A percentile compares a stretch with the other conserved stretches of the same genome.
These are phyloP conservation scores for Romanogobio albipinnatus DNA, from an alignment of 2,113 vertebrate genomes.

Conservation along the genomic window DNA sequence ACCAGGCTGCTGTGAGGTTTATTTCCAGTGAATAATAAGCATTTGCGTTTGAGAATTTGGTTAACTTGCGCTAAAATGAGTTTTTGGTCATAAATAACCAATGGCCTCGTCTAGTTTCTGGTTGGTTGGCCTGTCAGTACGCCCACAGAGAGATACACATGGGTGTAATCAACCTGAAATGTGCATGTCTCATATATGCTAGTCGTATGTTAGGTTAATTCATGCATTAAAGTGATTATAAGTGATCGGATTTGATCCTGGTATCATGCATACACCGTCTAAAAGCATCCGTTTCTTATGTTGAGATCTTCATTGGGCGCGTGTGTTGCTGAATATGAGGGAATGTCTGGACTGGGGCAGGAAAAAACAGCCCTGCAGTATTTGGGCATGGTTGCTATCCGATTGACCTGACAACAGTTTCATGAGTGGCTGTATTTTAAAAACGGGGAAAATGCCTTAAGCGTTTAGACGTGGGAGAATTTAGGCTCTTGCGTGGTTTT, in stretches of 20 bases:
- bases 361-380: constrained; percentile 41
- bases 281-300: background rate
- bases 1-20: background rate
- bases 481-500: background rate
- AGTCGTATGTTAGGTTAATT: background rate
- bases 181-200: background rate
- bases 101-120: constrained; percentile 19
- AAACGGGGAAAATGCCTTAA: constrained; percentile 28
- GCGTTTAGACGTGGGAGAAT: constrained; percentile 1
- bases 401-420: constrained; percentile 48
- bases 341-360: constrained; percentile 3
- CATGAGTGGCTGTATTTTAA: constrained; percentile 47
- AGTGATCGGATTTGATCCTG: background rate
- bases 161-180: background rate
- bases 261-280: background rate
- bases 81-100: constrained; percentile 31
- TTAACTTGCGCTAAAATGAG: constrained; percentile 7
- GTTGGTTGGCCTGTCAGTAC: constrained; percentile 26
- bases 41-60: background rate
- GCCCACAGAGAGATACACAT: constrained; percentile 19
- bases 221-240: background rate
- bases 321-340: constrained; percentile 2
- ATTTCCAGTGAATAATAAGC: background rate
- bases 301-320: constrained; percentile 3
- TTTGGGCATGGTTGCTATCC: constrained; percentile 36